phyloP scores from a whole-genome alignment of 2,888 invertebrate species.

The Phaedon cochleariae region DNA sequence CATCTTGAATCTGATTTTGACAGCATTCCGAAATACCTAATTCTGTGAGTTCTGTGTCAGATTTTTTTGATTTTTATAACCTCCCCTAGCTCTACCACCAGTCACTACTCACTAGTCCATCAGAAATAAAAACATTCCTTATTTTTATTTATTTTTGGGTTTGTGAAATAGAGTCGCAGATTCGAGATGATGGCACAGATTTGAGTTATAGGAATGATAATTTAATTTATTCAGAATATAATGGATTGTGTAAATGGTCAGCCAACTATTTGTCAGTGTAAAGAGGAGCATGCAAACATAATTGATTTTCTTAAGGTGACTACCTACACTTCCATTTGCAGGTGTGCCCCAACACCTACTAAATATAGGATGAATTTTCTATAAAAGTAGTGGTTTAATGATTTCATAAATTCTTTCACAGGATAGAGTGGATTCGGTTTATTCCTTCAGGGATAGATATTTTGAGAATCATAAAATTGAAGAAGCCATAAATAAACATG shows the following conservation, averaged over 20 bases:
- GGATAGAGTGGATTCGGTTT: conserved; percentile 73
- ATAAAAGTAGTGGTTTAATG: conserved; percentile 25
- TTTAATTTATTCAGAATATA: background rate
- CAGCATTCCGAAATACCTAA: too few relatives aligned
- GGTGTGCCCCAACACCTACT: conserved; percentile 43
- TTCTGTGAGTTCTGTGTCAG: too few relatives aligned
- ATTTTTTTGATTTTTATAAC: too few relatives aligned
- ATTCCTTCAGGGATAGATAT: conserved; percentile 78
- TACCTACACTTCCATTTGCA: conserved; percentile 38
- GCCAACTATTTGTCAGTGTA: conserved; percentile 33
- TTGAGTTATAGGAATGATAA: background rate
- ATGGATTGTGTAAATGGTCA: conserved; percentile 35
- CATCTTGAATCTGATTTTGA: too few relatives aligned
- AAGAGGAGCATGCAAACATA: conserved; percentile 42
- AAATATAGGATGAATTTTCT: conserved; percentile 18
- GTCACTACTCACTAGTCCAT: too few relatives aligned
- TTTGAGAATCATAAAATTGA: conserved; percentile 78
- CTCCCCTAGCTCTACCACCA: too few relatives aligned
- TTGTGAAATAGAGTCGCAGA: too few relatives aligned
- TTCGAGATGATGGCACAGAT: background rate
- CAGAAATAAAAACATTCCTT: too few relatives aligned
- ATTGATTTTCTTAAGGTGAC: conserved; percentile 53
- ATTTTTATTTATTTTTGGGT: too few relatives aligned
- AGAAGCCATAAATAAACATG: conserved; percentile 72
- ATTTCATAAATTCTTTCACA: conserved; percentile 58